Base-by-base conservation (phyloP, 2,888 invertebrate genomes). In the Orthosia incerta region DNA sequence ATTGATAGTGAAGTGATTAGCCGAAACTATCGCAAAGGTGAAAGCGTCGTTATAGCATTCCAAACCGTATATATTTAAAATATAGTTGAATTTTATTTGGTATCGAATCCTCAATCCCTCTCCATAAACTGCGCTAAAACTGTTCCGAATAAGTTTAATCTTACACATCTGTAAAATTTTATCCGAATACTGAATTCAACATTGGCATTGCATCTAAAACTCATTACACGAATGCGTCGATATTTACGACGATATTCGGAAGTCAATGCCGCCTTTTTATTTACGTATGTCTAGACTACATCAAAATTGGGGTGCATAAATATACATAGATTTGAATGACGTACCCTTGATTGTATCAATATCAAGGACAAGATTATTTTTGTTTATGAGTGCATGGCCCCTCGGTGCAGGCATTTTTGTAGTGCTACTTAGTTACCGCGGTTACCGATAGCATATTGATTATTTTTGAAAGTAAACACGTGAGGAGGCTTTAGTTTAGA, bases 301-400 rank as follows among this genome's bases (percentile, higher is more conserved):
- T 68, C 72, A 76, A 61, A 64, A 39, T 68, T 68, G 79, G 80
- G 83, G 86, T 86, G 86, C 70, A 85, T 85, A 83, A 71, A 79
- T 79, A 68, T 71, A 69, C 69, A 53, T 59, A 31, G 23, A 39
- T 71, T 78, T 60, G 20, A 61, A 70, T 69, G 60, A 63, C 18
- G 18, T 62, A 39, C 60, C 60, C 50, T 68, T 61, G 45, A 39
- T 68, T 61, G 45, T 51, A 16, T 53, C 46, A 59, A 53, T 76
- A 71, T 68, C 68, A 82, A 74, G 68, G 62, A 50, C 70, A 71
- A 39, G 2, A 39, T 59, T 18, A 57, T 46, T 20, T 16, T 76
- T 71, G 71, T 71, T 74, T 75, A 61, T 55, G 26, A 18, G 23
- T 68, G 48, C 26, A 66, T 45, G n/a, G 7, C 3, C 4, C 16